Conservation (phyloP, 2,888 invertebrate genomes). For the Drosophila ezoana region DNA sequence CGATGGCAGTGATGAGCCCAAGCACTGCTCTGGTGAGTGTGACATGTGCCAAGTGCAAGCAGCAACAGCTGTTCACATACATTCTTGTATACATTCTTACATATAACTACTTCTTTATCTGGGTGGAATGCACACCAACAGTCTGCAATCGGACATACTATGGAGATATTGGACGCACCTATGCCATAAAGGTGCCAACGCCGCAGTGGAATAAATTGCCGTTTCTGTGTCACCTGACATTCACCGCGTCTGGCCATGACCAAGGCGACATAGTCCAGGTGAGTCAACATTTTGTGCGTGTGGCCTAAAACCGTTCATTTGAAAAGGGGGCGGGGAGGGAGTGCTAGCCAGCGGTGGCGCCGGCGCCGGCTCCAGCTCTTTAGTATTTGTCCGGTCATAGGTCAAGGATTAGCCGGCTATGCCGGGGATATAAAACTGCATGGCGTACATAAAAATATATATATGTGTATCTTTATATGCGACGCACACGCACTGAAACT, state of each 20-base stretch:
- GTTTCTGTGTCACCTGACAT: constrained; percentile 95
- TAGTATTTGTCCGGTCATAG: constrained; percentile 51
- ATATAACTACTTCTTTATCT: constrained; percentile 17
- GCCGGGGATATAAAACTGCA: constrained; percentile 68
- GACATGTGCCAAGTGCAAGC: background rate
- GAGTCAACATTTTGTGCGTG: constrained; percentile 64
- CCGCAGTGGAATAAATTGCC: constrained; percentile 91
- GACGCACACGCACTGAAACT: constrained; percentile 9
- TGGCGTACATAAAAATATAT: constrained; percentile 24
- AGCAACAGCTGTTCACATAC: background rate
- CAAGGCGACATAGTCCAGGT: constrained; percentile 96
- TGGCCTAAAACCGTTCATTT: background rate
- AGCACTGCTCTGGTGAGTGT: constrained; percentile 89
- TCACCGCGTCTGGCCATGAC: constrained; percentile 94
- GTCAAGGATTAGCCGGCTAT: constrained; percentile 68
- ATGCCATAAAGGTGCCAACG: constrained; percentile 91
- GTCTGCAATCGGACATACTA: constrained; percentile 96
- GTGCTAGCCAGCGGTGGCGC: background rate
- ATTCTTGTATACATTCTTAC: constrained; percentile 3
- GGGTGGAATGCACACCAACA: constrained; percentile 65
- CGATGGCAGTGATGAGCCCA: constrained; percentile 94
- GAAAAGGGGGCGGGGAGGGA: no score
- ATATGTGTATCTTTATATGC: constrained; percentile 2
- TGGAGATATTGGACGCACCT: constrained; percentile 93
- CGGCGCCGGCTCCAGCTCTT: background rate